Evolutionary conservation across 2,113 vertebrate species (phyloP), one percentile per base, ranked within the genome.

Genomic region (Gadus chalcogrammus): DNA sequence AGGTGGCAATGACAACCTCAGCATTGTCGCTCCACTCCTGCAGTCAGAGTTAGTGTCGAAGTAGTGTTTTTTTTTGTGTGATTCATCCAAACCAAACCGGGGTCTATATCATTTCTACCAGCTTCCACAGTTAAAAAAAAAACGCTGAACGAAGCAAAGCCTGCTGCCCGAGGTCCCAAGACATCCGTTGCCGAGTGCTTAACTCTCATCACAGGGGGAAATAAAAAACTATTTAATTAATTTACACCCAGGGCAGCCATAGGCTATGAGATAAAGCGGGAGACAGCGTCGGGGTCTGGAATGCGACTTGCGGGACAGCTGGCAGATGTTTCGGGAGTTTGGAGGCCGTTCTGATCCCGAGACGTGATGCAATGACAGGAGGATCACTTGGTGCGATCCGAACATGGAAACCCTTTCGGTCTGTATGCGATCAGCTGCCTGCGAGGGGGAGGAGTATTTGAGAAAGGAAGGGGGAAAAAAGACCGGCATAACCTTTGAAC

Each of bases 311-410:
- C 8, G 42, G 61, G 70, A 82, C 77, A 79, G 80, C 75, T 72
- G 75, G 79, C 80, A 75, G 82, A 83, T 78, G 81, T 80, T 72
- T 61, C 56, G 35, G 15, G 17, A 63, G 66, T 58, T 58, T 62
- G 71, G 27, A 15, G 59, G 59, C 13, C 42, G 72, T 71, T 68
- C 52, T n/a, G 61, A 77, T 68, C 64, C 81, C 64, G 62, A 82
- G 62, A 61, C 75, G 75, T 69, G 74, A 78, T 76, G 72, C 77
- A 66, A 73, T 63, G 64, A 85, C 1, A 13, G 65, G 3, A 7
- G 58, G 66, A 79, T 70, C 64, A 18, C 59, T 64, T 68, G 53
- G 13, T 67, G 52, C 64, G 71, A 75, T 65, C n/a, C 28, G n/a
- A 67, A 78, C 75, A 65, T 15, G 60, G 71, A 68, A 73, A 65